Evolutionary conservation across 2,888 invertebrate genomes (phyloP), one percentile per base, ranked within the genome.

Genomic region (Dryadula phaetusa): DNA sequence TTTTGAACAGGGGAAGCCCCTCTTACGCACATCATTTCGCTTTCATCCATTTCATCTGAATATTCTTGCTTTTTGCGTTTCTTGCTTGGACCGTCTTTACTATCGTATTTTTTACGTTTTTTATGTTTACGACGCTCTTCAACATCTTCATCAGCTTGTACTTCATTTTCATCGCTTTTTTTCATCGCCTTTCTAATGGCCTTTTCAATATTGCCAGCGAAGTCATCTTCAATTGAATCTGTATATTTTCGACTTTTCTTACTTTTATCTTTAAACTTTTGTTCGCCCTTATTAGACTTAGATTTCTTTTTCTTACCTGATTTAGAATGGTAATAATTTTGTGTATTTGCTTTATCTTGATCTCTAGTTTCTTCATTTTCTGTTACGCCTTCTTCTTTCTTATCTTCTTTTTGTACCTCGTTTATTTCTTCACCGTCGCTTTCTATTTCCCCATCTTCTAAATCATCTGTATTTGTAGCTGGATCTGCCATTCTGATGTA

Each of bases 391-490:
- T 76, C 75, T 61, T 83, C 84, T 77, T 73, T 84, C 77, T 79
- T 80, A 68, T 77, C 81, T 71, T 85, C 82, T 70, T 75, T 77
- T 67, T 77, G 75, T 76, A 73, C 64, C 74, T 86, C 87, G 6
- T 74, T 70, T 49, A 77, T 76, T 72, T 91, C 90, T 76, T 93
- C 93, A 37, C 92, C 93, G 72, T 94, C 94, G 68, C 94, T 93
- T 76, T 97, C 97, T 75, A 97, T 97, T 87, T 97, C 97, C 56
- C 97, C 97, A 82, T 97, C 97, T 88, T 98, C 97, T 74, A 97
- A 93, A 83, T 97, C 97, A 80, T 95, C 91, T 20, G 85, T 72
- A 60, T 82, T 85, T 14, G 80, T 72, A 66, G 77, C 76, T 25
- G 82, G 70, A 37, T 90, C 90, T 20, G 85, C 74, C 92, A 90